These are phyloP conservation scores for Drosophila ironensis DNA, from an alignment of 1,140 invertebrate genomes.

Conservation along the genomic window DNA sequence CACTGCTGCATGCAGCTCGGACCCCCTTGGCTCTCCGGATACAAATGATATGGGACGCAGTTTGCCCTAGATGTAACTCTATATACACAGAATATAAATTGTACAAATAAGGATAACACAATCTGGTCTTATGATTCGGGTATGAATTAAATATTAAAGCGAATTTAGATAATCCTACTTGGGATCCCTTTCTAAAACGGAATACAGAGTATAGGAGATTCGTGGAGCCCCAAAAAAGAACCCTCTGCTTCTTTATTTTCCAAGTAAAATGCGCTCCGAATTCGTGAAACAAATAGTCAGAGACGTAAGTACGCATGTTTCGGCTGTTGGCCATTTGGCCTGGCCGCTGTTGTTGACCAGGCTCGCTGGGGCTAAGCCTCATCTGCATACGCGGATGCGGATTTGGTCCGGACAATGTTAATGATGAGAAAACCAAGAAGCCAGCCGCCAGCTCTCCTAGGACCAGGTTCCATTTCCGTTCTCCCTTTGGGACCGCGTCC, in stretches of 20 bases:
- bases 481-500: constrained; percentile 43
- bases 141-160: no score
- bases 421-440: constrained; percentile 62
- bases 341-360: no score
- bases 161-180: no score
- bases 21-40: constrained; percentile 1
- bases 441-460: neutral
- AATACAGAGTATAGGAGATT: constrained; percentile 11
- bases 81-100: neutral
- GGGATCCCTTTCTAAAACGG: no score
- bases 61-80: neutral
- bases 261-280: constrained; percentile 66
- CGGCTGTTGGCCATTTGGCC: constrained; percentile 37
- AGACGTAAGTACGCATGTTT: constrained; percentile 72
- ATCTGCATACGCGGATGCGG: constrained; percentile 62
- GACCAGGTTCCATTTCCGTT: constrained; percentile 48
- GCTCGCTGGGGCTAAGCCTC: constrained; percentile 52
- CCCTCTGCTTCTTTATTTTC: constrained; percentile 37
- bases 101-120: no score
- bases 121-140: no score
- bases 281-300: constrained; percentile 75
- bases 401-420: constrained; percentile 64
- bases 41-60: constrained; percentile 2
- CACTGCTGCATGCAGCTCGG: constrained; percentile 48
- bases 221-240: neutral